A percentile compares a stretch with the other conserved stretches of the same genome.
Evolutionary conservation across 2,888 invertebrate species (phyloP).

Genomic region (Autographa gamma): DNA sequence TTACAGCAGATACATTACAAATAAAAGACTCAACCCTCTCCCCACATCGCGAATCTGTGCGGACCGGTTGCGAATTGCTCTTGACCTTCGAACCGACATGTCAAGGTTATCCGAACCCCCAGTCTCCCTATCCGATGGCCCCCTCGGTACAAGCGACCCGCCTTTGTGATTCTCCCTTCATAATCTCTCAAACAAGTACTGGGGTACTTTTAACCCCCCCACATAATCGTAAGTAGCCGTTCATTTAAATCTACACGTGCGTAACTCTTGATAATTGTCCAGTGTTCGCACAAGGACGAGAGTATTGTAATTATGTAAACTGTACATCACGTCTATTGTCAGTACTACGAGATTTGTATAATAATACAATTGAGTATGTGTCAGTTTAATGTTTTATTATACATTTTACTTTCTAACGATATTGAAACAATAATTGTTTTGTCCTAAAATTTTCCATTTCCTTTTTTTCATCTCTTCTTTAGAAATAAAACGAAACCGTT

Average conservation of each 20-base stretch:
- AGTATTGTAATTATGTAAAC: background rate
- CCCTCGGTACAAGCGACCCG: background rate
- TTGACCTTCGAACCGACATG: slow-evolving; percentile 27
- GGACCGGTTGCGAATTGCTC: background rate
- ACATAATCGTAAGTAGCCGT: background rate
- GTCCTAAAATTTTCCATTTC: no score
- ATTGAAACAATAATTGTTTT: no score
- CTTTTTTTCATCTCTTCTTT: no score
- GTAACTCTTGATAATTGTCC: background rate
- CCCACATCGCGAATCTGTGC: background rate
- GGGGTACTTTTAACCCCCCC: background rate
- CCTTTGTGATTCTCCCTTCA: slow-evolving; percentile 17
- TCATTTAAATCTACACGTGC: background rate
- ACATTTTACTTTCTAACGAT: no score
- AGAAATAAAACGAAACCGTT: no score
- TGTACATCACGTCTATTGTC: no score
- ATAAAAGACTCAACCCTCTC: background rate
- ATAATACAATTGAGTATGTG: background rate
- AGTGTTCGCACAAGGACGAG: background rate
- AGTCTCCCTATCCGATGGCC: background rate
- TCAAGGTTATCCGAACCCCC: slow-evolving; percentile 29
- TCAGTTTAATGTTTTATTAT: no score
- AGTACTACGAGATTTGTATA: background rate
- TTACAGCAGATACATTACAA: background rate
- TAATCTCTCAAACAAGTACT: background rate